These are phyloP conservation scores for Ochropleura leucogaster DNA, from an alignment of 2,888 invertebrate genomes.

Conservation along the genomic window DNA sequence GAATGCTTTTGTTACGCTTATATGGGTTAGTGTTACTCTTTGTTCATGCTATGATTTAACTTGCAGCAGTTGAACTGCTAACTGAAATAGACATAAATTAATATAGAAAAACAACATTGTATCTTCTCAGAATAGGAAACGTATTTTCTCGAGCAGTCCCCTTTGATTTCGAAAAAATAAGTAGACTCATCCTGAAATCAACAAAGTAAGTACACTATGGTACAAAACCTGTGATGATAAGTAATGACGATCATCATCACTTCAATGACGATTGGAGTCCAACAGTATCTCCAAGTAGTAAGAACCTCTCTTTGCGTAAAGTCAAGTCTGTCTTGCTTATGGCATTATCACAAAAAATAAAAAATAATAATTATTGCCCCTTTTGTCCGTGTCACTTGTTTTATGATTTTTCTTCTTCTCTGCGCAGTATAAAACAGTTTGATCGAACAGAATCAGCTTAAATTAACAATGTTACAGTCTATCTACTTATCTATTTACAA, in stretches of 20 bases:
- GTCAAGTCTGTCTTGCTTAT: too few relatives aligned
- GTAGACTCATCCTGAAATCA: neutral
- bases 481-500: too few relatives aligned
- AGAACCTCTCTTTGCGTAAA: too few relatives aligned
- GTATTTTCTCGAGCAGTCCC: too few relatives aligned
- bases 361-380: too few relatives aligned
- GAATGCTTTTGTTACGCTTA: slow-evolving; percentile 27
- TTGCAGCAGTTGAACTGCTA: neutral
- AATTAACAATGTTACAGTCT: too few relatives aligned
- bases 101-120: neutral
- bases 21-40: slow-evolving; percentile 35
- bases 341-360: too few relatives aligned
- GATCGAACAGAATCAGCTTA: too few relatives aligned
- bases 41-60: slow-evolving; percentile 10
- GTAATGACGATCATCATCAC: neutral
- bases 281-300: neutral
- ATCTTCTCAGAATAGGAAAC: neutral
- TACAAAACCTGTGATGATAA: too few relatives aligned
- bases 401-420: too few relatives aligned
- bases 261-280: neutral
- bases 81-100: neutral
- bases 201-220: neutral
- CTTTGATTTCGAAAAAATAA: neutral
- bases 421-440: too few relatives aligned
- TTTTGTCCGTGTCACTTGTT: too few relatives aligned